Percentiles rank a stretch among this genome's conserved stretches.
phyloP scores from a whole-genome alignment of 2,797 vertebrate genomes.

The Cossypha polioptera region DNA sequence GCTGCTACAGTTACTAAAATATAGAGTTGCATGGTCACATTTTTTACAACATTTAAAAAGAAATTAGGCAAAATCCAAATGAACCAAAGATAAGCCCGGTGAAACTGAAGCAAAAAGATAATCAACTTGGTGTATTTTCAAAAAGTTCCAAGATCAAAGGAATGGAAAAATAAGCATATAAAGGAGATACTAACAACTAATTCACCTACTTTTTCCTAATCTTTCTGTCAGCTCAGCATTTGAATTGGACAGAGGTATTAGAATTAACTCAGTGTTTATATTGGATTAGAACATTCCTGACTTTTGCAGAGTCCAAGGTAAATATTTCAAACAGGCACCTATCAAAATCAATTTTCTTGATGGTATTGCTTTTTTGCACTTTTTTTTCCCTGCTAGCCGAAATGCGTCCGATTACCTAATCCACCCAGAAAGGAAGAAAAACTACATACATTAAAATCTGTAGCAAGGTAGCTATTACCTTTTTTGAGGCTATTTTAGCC shows the following conservation, averaged over 20 bases:
- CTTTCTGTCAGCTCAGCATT: constrained; percentile 12
- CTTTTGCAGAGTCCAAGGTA: constrained; percentile 37
- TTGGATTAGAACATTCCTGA: constrained; percentile 56
- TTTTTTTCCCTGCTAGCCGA: not conserved
- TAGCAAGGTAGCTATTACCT: not conserved
- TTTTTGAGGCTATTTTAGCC: not conserved
- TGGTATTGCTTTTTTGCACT: not conserved
- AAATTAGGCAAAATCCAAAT: not conserved
- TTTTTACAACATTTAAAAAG: not conserved
- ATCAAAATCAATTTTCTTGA: constrained; percentile 49
- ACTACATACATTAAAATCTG: not conserved
- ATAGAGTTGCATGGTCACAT: not conserved
- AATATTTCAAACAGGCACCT: constrained; percentile 6
- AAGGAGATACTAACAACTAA: not conserved
- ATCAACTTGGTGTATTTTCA: not conserved
- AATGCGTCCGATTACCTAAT: not conserved
- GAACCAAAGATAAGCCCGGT: not conserved
- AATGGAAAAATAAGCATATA: not conserved
- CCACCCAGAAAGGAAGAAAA: not conserved
- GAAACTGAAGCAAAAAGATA: not conserved
- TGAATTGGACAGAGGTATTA: constrained; percentile 12
- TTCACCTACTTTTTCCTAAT: not conserved
- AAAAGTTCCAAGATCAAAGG: not conserved
- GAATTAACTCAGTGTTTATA: constrained; percentile 45
- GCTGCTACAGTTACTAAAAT: not conserved